Base-by-base conservation (phyloP, 1,140 invertebrate species). In the Drosophila sturtevanti region DNA sequence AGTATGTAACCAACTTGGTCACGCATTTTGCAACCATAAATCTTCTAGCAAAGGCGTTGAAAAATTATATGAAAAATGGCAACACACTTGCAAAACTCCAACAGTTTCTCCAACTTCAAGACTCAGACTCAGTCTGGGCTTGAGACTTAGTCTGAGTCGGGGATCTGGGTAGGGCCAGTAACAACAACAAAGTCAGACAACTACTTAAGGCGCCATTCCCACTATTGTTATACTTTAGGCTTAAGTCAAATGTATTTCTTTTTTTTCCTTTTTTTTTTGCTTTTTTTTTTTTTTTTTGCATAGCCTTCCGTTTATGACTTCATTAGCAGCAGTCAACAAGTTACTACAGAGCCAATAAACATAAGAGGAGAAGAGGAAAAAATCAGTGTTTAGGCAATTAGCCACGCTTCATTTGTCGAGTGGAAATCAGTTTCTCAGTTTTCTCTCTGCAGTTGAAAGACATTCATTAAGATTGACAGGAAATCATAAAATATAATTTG, bases 401-500 rank as follows among this genome's bases (percentile, higher is more conserved):
- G 84, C 76, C 66, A 87, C 67, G 84, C 84, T 87, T 79, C 84
- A 77, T 68, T 74, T 76, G 72, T 37, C 68, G 51, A 69, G 68
- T 48, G 41, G 10, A 87, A 87, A 89, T 86, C 79, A 81, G 81
- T 81, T 64, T 31, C 60, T 72, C 64, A 64, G 21, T 44, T 24
- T 24, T 38, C 64, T 12, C 14, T 38, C 27, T 77, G 56, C 65
- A 61, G 41, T 63, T 69, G 71, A 62, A 70, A 72, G 54, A 60
- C 68, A 63, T 72, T 82, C 69, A 89, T 87, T 70, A 72, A 77
- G 84, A 82, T 72, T 87, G 82, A 87, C 82, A 89, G 82, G 84
- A 87, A 87, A 89, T 89, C 84, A 72, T 87, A 79, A 89, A 82
- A 64, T 79, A 76, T 82, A 82, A 82, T 81, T 82, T 48, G 66